phyloP scores from a whole-genome alignment of 2,888 invertebrate species.

The Cheilosia grossa region DNA sequence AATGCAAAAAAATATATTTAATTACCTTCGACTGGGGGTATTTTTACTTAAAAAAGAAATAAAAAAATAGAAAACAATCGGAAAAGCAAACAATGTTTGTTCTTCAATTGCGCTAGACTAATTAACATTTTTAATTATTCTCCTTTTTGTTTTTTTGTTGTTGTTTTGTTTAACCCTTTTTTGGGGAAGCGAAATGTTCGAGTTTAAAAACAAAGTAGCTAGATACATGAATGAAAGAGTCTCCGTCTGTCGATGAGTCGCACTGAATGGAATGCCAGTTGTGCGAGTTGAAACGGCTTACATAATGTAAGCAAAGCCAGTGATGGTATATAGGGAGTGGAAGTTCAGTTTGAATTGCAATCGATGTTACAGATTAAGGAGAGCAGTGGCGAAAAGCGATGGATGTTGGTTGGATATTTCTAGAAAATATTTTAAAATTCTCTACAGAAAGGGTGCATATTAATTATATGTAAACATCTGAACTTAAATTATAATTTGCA shows the following conservation, averaged over 20 bases:
- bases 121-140: slow-evolving; percentile 70
- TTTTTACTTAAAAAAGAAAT: slow-evolving; percentile 30
- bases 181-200: background rate
- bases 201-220: slow-evolving; percentile 6
- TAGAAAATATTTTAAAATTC: no score
- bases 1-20: slow-evolving; percentile 55
- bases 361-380: no score
- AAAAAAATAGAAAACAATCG: slow-evolving; percentile 25
- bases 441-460: no score
- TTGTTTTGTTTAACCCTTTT: background rate
- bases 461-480: no score
- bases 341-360: no score
- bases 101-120: slow-evolving; percentile 63
- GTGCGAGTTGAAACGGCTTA: slow-evolving; percentile 7
- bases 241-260: slow-evolving; percentile 55
- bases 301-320: slow-evolving; percentile 4
- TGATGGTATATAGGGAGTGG: no score
- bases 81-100: slow-evolving; percentile 54
- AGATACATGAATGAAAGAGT: slow-evolving; percentile 18
- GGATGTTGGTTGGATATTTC: no score
- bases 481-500: no score
- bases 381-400: no score
- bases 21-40: slow-evolving; percentile 47
- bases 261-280: slow-evolving; percentile 61
- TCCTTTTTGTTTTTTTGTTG: background rate